Conservation (phyloP, 2,113 vertebrate genomes). For the Hydrolagus affinis region DNA sequence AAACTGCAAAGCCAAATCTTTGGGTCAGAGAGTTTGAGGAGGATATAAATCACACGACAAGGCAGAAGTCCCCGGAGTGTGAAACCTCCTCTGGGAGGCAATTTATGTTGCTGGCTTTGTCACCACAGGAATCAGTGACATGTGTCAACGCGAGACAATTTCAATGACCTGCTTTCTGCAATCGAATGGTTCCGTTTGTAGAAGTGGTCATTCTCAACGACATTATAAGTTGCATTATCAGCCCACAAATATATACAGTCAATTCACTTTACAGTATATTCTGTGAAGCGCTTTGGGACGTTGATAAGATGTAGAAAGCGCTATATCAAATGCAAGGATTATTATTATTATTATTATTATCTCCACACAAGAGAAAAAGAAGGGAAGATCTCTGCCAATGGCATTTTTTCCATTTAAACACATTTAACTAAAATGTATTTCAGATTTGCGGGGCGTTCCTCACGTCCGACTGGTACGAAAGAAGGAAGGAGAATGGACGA, state of each 20-base stretch:
- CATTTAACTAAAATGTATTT: not conserved
- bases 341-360: too few relatives aligned
- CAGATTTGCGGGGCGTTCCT: slow-evolving; percentile 75
- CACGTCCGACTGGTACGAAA: slow-evolving; percentile 64
- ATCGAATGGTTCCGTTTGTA: too few relatives aligned
- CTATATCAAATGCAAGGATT: too few relatives aligned
- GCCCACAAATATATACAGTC: too few relatives aligned
- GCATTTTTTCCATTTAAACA: not conserved
- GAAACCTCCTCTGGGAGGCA: not conserved
- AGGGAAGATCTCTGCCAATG: not conserved
- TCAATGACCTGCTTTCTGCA: not conserved
- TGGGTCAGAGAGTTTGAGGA: not conserved
- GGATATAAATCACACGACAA: not conserved
- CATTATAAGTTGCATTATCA: too few relatives aligned
- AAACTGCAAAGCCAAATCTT: not conserved
- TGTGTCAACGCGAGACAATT: not conserved
- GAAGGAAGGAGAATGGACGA: slow-evolving; percentile 49
- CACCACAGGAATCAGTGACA: not conserved
- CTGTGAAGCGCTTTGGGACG: too few relatives aligned
- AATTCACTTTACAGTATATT: too few relatives aligned
- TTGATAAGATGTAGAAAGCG: too few relatives aligned
- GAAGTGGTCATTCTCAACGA: too few relatives aligned
- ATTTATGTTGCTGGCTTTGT: not conserved
- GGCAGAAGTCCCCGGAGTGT: not conserved
- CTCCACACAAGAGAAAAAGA: not conserved